These are phyloP conservation scores for Dendropsophus ebraccatus DNA, from an alignment of 2,113 vertebrate genomes.

Conservation along the genomic window DNA sequence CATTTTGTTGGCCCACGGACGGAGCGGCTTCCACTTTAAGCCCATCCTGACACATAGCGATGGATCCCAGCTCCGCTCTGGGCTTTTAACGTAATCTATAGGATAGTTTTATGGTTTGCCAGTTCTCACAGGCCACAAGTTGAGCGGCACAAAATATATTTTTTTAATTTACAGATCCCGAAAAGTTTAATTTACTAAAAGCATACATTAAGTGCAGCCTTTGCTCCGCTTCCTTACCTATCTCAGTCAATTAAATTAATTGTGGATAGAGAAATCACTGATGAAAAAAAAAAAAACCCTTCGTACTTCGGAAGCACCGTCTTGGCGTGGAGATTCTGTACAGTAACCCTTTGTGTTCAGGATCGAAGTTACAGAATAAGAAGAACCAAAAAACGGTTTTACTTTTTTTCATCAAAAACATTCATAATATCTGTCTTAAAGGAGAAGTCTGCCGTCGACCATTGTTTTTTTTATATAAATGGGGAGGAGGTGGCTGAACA, in stretches of 20 bases:
- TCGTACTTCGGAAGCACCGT: not conserved
- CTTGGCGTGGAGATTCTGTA: not conserved
- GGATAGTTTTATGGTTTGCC: not conserved
- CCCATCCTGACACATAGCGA: not conserved
- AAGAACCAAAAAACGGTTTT: no score
- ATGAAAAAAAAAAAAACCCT: not conserved
- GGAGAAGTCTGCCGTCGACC: no score
- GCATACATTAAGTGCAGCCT: slow-evolving; percentile 41
- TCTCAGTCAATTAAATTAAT: slow-evolving; percentile 55
- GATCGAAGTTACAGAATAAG: not conserved
- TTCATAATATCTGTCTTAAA: no score
- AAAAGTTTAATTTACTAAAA: slow-evolving; percentile 58
- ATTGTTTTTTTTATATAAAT: no score
- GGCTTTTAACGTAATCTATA: not conserved
- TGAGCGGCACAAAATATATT: not conserved
- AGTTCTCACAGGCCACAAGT: slow-evolving; percentile 8
- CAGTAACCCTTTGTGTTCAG: not conserved
- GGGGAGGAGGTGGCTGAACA: no score
- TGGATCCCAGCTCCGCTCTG: not conserved
- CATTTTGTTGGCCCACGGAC: no score
- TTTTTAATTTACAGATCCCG: slow-evolving; percentile 40
- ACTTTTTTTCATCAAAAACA: no score
- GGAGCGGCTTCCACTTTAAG: not conserved
- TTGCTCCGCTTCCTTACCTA: slow-evolving; percentile 39
- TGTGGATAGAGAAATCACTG: slow-evolving; percentile 35